A percentile compares a stretch with the other conserved stretches of the same genome.
Conservation (phyloP, 2,888 invertebrate species). For the Escarpia spicata region DNA sequence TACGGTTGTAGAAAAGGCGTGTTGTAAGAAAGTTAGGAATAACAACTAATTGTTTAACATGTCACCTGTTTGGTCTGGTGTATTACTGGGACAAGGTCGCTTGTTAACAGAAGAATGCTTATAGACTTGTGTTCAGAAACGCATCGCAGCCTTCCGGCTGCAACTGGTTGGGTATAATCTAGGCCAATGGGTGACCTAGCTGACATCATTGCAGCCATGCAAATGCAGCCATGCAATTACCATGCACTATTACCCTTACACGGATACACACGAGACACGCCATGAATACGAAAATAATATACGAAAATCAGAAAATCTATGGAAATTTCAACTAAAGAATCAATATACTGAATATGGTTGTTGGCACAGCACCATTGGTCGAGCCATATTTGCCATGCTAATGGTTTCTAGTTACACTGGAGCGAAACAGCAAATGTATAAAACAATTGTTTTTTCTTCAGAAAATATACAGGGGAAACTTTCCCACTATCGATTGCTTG, state of each 20-base stretch:
- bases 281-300: neutral
- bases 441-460: no score
- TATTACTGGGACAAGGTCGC: neutral
- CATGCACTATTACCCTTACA: neutral
- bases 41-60: no score
- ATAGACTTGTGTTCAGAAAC: neutral
- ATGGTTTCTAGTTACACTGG: no score
- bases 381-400: no score
- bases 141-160: neutral
- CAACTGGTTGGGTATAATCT: neutral
- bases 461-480: no score
- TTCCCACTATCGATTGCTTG: no score
- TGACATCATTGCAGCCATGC: neutral
- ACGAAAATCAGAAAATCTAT: neutral
- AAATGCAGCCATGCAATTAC: no score
- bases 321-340: neutral
- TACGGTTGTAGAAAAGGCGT: neutral
- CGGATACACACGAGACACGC: neutral
- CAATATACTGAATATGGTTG: neutral
- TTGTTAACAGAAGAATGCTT: neutral
- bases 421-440: no score
- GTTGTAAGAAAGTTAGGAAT: neutral
- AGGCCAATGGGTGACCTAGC: neutral
- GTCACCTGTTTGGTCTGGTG: neutral
- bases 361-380: no score